These are phyloP conservation scores for Lepidocolaptes lacrymiger DNA, from an alignment of 2,797 vertebrate genomes.

Conservation along the genomic window DNA sequence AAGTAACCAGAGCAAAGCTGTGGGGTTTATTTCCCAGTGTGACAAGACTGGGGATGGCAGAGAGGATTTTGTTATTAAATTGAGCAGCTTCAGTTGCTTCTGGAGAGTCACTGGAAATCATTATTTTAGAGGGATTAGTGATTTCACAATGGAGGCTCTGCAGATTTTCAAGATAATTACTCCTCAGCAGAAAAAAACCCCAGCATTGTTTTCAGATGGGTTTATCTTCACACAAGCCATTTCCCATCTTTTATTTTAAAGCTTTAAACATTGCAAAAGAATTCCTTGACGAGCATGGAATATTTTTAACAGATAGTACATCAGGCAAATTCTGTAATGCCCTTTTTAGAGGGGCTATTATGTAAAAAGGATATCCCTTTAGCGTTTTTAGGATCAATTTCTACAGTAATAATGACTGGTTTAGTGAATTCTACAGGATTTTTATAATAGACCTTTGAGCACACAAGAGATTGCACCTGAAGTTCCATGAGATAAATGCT, in stretches of 20 bases:
- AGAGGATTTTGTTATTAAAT: slow-evolving; percentile 66
- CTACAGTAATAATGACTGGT: background rate
- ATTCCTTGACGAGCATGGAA: background rate
- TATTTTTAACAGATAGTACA: background rate
- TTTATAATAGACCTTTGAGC: background rate
- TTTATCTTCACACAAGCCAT: slow-evolving; percentile 31
- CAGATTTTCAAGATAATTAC: slow-evolving; percentile 66
- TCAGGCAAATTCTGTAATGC: background rate
- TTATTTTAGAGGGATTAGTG: slow-evolving; percentile 65
- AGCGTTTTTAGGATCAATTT: background rate
- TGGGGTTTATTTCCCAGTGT: slow-evolving; percentile 25
- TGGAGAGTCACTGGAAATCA: slow-evolving; percentile 20
- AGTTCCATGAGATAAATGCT: background rate
- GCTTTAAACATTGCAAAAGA: background rate
- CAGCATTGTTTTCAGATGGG: slow-evolving; percentile 24
- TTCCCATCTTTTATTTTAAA: slow-evolving; percentile 26
- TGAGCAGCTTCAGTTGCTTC: slow-evolving; percentile 46
- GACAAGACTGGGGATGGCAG: slow-evolving; percentile 23
- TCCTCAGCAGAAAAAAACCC: background rate
- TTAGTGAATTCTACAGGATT: background rate
- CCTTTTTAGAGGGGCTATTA: background rate
- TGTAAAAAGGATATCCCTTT: background rate
- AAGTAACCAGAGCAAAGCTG: slow-evolving; percentile 3
- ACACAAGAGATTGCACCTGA: background rate
- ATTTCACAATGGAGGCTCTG: slow-evolving; percentile 39